These are phyloP conservation scores for Philereme vetulata DNA, from an alignment of 2,888 invertebrate species.

Conservation along the genomic window DNA sequence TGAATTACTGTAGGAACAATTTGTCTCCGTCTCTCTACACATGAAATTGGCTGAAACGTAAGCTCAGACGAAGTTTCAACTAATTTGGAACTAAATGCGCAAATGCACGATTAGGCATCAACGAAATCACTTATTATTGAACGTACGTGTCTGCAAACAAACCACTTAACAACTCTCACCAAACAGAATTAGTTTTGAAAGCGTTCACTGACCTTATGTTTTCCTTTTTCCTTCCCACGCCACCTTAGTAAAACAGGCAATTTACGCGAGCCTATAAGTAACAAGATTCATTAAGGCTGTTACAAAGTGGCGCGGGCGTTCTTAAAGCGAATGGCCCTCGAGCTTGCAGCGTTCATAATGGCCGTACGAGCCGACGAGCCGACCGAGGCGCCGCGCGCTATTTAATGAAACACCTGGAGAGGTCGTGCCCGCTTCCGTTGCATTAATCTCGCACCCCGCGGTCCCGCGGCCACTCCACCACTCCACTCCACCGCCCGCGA, in stretches of 20 bases:
- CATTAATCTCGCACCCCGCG: slow-evolving; percentile 72
- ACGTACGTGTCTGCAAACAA: slow-evolving; percentile 40
- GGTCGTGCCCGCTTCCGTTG: slow-evolving; percentile 77
- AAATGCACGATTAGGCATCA: not conserved
- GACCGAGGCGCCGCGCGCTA: slow-evolving; percentile 76
- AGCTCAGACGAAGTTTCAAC: too few relatives aligned
- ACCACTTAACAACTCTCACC: slow-evolving; percentile 39
- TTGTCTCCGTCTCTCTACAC: too few relatives aligned
- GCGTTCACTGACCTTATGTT: slow-evolving; percentile 65
- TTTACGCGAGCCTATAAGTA: slow-evolving; percentile 82
- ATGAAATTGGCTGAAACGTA: too few relatives aligned
- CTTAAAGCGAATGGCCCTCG: slow-evolving; percentile 83
- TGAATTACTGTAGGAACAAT: too few relatives aligned
- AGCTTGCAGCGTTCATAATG: slow-evolving; percentile 81
- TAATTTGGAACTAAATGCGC: too few relatives aligned
- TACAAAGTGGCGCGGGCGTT: slow-evolving; percentile 82
- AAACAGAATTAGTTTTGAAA: slow-evolving; percentile 51
- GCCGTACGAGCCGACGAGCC: slow-evolving; percentile 74
- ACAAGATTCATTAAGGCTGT: slow-evolving; percentile 83
- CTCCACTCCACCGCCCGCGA: slow-evolving; percentile 21
- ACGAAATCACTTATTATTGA: slow-evolving; percentile 25
- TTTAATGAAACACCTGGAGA: slow-evolving; percentile 84
- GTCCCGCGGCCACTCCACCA: slow-evolving; percentile 39
- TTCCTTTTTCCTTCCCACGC: slow-evolving; percentile 60
- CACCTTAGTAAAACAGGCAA: slow-evolving; percentile 77